phyloP scores from a whole-genome alignment of 1,140 invertebrate genomes.

The Lethrus apterus region DNA sequence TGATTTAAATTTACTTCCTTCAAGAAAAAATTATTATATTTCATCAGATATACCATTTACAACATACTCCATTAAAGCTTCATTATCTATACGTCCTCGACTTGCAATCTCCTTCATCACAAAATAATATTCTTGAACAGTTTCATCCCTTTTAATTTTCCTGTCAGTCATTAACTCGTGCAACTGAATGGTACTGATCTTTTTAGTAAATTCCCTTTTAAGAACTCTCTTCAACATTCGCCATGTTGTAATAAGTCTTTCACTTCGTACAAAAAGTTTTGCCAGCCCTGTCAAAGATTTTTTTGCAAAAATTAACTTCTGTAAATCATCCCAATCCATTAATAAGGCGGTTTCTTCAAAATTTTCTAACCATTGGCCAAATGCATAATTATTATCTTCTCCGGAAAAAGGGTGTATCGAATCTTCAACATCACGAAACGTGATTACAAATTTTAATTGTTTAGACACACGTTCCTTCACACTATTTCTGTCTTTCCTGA shows the following conservation, averaged over 20 bases:
- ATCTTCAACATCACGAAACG: slow-evolving; percentile 24
- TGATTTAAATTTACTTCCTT: too few relatives aligned
- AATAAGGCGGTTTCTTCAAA: slow-evolving; percentile 30
- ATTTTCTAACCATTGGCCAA: slow-evolving; percentile 30
- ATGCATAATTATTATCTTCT: slow-evolving; percentile 20
- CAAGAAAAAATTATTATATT: too few relatives aligned
- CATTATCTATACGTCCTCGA: slow-evolving; percentile 29
- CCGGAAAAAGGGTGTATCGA: slow-evolving; percentile 24
- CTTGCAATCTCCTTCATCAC: slow-evolving; percentile 34
- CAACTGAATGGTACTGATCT: slow-evolving; percentile 24
- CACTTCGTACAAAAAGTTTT: slow-evolving; percentile 30
- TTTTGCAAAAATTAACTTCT: slow-evolving; percentile 33
- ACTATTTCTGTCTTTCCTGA: too few relatives aligned
- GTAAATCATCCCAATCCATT: slow-evolving; percentile 27
- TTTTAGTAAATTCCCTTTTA: slow-evolving; percentile 22
- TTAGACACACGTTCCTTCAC: too few relatives aligned
- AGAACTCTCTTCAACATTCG: slow-evolving; percentile 22
- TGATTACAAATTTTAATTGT: too few relatives aligned
- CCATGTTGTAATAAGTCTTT: slow-evolving; percentile 28
- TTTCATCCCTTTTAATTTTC: slow-evolving; percentile 27
- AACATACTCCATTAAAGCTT: slow-evolving; percentile 33
- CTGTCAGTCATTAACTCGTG: slow-evolving; percentile 23
- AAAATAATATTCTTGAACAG: slow-evolving; percentile 35
- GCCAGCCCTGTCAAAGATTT: slow-evolving; percentile 30
- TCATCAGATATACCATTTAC: slow-evolving; percentile 38